Evolutionary conservation across 2,888 invertebrate species (phyloP), one percentile per base, ranked within the genome.

Genomic region (Muscina levida): DNA sequence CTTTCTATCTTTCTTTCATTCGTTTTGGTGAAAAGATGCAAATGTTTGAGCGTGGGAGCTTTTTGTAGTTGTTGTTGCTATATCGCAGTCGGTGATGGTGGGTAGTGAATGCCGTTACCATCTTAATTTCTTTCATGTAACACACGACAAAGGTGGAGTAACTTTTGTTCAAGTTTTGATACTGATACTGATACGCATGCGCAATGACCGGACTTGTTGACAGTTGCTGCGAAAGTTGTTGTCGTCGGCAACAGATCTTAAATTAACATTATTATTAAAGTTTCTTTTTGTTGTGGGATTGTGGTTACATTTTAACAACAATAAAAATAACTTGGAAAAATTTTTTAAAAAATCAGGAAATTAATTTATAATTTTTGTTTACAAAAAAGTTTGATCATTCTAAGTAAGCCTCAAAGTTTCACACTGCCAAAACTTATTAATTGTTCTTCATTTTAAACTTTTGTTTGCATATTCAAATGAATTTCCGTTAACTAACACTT

Each of bases 91-190:
- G 59, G 59, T 19, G 31, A 39, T 42, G 62, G 59, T 81, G 81
- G 81, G 81, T 74, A 81, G 81, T 77, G 53, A 19, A 31, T 81
- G 67, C 77, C 81, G 81, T 72, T 62, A 62, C 22, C 39, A 39
- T 39, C 37, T 62, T 62, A 62, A 62, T 62, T 62, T 42, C 17
- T 22, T 62, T 62, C 62, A 39, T 17, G n/a, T 13, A 39, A 42
- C 42, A 39, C 22, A 2, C 39, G 62, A 62, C 22, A 22, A 19
- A 5, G 62, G 42, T 42, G 37, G 42, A 8, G 62, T 42, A 42
- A 62, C 15, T 42, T 42, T n/a, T 39, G 42, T 62, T 62, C 19
- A 42, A 59, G n/a, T 39, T 13, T 8, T 31, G 31, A n/a, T n/a
- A n/a, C 8, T 31, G 37, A 26, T 37, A 26, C 13, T 13, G 57